Evolutionary conservation across 2,113 vertebrate genomes (phyloP).

Genomic region (Ibidorhyncha struthersii): DNA sequence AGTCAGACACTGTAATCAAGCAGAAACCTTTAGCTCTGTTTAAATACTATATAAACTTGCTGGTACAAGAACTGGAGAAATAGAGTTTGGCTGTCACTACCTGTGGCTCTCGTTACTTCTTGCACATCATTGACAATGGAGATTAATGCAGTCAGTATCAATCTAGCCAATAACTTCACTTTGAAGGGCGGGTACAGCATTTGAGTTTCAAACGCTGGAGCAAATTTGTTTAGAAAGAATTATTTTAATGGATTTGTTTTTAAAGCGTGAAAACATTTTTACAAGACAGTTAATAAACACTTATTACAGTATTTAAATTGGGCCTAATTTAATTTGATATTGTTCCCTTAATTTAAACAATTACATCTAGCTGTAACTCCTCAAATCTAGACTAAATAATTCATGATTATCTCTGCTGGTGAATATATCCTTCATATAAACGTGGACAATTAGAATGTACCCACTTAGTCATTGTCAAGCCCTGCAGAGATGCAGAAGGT

Average conservation of each 20-base stretch:
- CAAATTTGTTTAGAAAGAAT: conserved; percentile 39
- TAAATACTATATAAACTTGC: background rate
- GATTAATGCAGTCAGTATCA: background rate
- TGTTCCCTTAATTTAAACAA: conserved; percentile 51
- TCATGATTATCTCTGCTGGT: conserved; percentile 60
- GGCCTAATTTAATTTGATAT: conserved; percentile 39
- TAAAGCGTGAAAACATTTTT: conserved; percentile 17
- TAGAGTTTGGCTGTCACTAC: background rate
- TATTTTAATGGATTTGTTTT: conserved; percentile 49
- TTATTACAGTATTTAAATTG: conserved; percentile 38
- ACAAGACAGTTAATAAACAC: conserved; percentile 44
- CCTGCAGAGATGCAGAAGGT: conserved; percentile 53
- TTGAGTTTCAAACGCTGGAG: background rate
- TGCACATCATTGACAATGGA: background rate
- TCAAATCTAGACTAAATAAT: conserved; percentile 58
- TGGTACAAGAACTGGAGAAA: background rate
- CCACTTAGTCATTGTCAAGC: conserved; percentile 64
- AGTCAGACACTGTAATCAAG: background rate
- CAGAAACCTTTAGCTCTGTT: background rate
- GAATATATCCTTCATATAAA: conserved; percentile 49
- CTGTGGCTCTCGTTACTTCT: background rate
- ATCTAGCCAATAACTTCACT: background rate
- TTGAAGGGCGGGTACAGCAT: background rate
- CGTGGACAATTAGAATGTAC: conserved; percentile 54
- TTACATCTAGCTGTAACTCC: conserved; percentile 22